A percentile compares a stretch with the other conserved stretches of the same genome.
Conservation (phyloP, 2,113 vertebrate species). For the Dissostichus mawsoni region DNA sequence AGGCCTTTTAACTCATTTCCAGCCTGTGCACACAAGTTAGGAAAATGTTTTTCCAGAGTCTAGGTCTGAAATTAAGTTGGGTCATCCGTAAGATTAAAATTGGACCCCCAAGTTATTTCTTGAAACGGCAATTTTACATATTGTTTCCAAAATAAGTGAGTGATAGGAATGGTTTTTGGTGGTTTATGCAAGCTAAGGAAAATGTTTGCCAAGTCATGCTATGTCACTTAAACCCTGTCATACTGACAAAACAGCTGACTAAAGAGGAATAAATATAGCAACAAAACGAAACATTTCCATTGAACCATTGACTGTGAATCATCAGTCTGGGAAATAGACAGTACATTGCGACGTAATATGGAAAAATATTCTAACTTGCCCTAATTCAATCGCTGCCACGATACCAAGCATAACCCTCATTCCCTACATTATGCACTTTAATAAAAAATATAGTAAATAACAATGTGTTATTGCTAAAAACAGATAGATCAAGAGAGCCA, state of each 20-base stretch:
- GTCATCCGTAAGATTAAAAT: neutral
- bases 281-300: too few relatives aligned
- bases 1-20: conserved; percentile 3
- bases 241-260: neutral
- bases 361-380: too few relatives aligned
- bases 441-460: too few relatives aligned
- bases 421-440: too few relatives aligned
- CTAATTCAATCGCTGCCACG: too few relatives aligned
- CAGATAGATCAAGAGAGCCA: too few relatives aligned
- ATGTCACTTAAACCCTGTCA: neutral
- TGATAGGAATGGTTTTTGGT: neutral
- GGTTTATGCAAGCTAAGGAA: neutral
- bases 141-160: neutral
- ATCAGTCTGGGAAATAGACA: too few relatives aligned
- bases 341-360: too few relatives aligned
- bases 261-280: neutral
- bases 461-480: too few relatives aligned
- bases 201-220: neutral
- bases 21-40: conserved; percentile 4
- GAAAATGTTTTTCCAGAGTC: conserved; percentile 39
- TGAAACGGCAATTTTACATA: neutral
- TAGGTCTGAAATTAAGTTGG: conserved; percentile 18
- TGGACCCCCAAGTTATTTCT: neutral
- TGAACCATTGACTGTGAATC: too few relatives aligned
- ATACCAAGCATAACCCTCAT: too few relatives aligned